Evolutionary conservation across 2,797 vertebrate genomes (phyloP).

Genomic region (Gadopsis bispinosus): DNA sequence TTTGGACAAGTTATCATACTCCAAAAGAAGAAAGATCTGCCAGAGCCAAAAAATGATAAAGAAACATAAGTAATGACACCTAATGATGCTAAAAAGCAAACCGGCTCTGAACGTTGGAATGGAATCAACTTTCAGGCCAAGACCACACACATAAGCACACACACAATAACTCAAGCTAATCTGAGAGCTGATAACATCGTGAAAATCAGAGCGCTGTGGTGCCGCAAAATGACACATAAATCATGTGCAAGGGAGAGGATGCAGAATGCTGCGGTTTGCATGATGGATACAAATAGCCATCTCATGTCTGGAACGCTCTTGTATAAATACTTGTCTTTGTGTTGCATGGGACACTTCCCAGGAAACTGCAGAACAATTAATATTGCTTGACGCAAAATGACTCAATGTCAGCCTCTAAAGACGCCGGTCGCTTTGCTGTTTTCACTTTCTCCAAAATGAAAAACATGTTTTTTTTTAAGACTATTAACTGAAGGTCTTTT

Average conservation of each 20-base stretch:
- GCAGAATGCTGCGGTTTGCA: constrained; percentile 61
- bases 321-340: constrained; percentile 75
- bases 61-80: constrained; percentile 33
- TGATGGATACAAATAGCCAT: constrained; percentile 77
- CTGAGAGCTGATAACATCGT: constrained; percentile 74
- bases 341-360: constrained; percentile 12
- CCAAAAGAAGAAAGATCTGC: constrained; percentile 34
- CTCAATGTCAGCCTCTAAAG: constrained; percentile 17
- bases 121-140: constrained; percentile 42
- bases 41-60: background rate
- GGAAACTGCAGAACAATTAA: constrained; percentile 39
- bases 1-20: constrained; percentile 40
- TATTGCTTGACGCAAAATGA: constrained; percentile 32
- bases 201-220: constrained; percentile 61
- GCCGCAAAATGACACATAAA: constrained; percentile 78
- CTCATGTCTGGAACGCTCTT: constrained; percentile 58
- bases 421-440: constrained; percentile 15
- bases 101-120: constrained; percentile 22
- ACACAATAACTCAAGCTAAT: constrained; percentile 70
- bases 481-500: background rate
- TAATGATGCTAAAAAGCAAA: constrained; percentile 49
- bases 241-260: constrained; percentile 64
- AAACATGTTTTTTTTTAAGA: background rate
- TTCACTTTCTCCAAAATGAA: background rate
- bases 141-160: constrained; percentile 25